Conservation (phyloP, 2,888 invertebrate genomes). For the Alloscopus bannaensis region DNA sequence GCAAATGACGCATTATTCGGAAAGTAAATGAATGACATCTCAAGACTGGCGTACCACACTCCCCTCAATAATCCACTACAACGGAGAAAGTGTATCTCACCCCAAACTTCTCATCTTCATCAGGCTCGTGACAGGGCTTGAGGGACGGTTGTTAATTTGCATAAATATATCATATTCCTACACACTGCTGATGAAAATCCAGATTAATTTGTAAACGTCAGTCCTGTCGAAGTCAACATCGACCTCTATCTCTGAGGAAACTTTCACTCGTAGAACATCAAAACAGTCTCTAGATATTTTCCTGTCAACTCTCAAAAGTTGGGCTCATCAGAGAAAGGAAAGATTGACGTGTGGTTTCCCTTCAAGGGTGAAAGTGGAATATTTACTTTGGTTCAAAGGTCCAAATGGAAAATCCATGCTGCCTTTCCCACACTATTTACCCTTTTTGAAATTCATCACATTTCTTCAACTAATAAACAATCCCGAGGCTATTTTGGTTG, state of each 20-base stretch:
- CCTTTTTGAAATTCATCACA: slow-evolving; percentile 17
- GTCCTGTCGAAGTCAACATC: neutral
- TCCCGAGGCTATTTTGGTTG: neutral
- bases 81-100: too few relatives aligned
- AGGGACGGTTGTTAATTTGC: slow-evolving; percentile 53
- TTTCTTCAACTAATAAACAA: slow-evolving; percentile 23
- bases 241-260: too few relatives aligned
- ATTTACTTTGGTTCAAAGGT: slow-evolving; percentile 18
- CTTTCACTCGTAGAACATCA: too few relatives aligned
- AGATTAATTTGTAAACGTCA: slow-evolving; percentile 29
- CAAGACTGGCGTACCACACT: slow-evolving; percentile 29
- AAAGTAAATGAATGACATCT: slow-evolving; percentile 34
- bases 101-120: too few relatives aligned
- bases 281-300: slow-evolving; percentile 1
- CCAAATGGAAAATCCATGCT: slow-evolving; percentile 50
- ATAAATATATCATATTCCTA: slow-evolving; percentile 42
- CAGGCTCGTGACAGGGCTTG: slow-evolving; percentile 4
- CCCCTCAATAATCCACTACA: slow-evolving; percentile 21
- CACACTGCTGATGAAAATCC: slow-evolving; percentile 22
- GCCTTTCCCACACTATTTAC: slow-evolving; percentile 8
- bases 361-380: slow-evolving; percentile 8
- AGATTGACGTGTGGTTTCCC: slow-evolving; percentile 31
- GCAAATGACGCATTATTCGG: slow-evolving; percentile 28
- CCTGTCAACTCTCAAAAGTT: neutral
- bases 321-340: neutral